These are phyloP conservation scores for Drosophila kohkoa DNA, from an alignment of 1,140 invertebrate species.

Conservation along the genomic window DNA sequence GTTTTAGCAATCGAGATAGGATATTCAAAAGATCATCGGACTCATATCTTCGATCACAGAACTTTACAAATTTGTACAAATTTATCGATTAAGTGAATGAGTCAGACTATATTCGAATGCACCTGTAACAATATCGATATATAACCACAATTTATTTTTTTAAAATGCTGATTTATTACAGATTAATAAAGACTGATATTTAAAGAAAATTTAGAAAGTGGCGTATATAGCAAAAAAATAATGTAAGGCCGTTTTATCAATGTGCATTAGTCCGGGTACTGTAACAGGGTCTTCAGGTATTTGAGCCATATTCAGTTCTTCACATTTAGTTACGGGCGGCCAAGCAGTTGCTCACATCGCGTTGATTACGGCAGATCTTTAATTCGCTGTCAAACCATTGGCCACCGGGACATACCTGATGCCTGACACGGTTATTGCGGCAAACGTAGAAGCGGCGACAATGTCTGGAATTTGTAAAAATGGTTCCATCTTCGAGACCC, in stretches of 20 bases:
- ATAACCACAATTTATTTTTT: slow-evolving; percentile 1
- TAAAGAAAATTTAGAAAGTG: slow-evolving; percentile 13
- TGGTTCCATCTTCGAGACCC: slow-evolving; percentile 42
- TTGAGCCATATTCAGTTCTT: background rate
- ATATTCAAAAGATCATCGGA: too few species aligned
- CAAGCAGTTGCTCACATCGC: slow-evolving; percentile 36
- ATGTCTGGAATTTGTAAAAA: slow-evolving; percentile 44
- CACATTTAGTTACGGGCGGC: slow-evolving; percentile 28
- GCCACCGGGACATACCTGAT: slow-evolving; percentile 39
- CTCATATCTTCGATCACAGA: too few species aligned
- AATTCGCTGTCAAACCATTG: slow-evolving; percentile 61
- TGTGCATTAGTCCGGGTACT: slow-evolving; percentile 17
- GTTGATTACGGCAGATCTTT: slow-evolving; percentile 33
- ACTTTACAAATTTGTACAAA: too few species aligned
- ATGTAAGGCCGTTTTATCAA: background rate
- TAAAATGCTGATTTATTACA: slow-evolving; percentile 51
- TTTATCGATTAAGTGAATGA: too few species aligned
- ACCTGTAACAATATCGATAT: background rate
- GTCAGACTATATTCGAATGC: too few species aligned
- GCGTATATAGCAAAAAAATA: slow-evolving; percentile 11
- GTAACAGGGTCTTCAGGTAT: background rate
- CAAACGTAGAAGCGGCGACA: slow-evolving; percentile 61
- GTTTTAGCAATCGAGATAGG: too few species aligned
- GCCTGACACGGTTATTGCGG: slow-evolving; percentile 43
- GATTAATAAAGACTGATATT: slow-evolving; percentile 3